Conservation (phyloP, 2,888 invertebrate species). For the Zaprionus obscuricornis region DNA sequence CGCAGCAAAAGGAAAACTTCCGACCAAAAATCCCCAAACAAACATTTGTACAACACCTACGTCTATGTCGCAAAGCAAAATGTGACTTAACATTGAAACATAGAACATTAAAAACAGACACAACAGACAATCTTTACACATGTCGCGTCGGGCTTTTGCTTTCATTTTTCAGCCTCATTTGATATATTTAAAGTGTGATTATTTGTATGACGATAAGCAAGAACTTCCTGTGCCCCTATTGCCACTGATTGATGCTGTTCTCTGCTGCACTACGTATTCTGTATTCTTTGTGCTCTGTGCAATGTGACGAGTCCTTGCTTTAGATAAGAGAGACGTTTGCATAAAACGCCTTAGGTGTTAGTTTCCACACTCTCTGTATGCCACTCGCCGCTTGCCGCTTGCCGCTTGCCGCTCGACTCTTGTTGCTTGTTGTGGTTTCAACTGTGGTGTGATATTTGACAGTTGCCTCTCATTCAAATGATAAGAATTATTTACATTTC, state of each 20-base stretch:
- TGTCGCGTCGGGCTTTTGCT: slow-evolving; percentile 50
- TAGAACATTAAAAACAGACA: slow-evolving; percentile 18
- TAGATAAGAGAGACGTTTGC: slow-evolving; percentile 60
- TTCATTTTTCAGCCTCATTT: slow-evolving; percentile 45
- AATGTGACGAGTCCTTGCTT: slow-evolving; percentile 27
- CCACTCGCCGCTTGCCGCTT: too few relatives aligned
- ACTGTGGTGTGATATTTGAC: slow-evolving; percentile 70
- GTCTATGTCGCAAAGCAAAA: slow-evolving; percentile 2
- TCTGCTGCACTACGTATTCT: too few relatives aligned
- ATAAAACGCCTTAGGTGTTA: slow-evolving; percentile 62
- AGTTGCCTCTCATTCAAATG: slow-evolving; percentile 58
- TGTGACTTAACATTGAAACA: too few relatives aligned
- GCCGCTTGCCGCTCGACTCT: too few relatives aligned
- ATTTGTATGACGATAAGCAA: slow-evolving; percentile 61
- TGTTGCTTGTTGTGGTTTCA: slow-evolving; percentile 48
- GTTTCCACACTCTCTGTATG: slow-evolving; percentile 51
- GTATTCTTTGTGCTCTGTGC: too few relatives aligned
- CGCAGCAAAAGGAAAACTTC: slow-evolving; percentile 54
- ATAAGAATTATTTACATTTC: slow-evolving; percentile 70
- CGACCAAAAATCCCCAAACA: slow-evolving; percentile 53
- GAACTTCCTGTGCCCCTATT: slow-evolving; percentile 46
- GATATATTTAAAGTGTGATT: slow-evolving; percentile 60
- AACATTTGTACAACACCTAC: slow-evolving; percentile 75
- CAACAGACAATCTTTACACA: slow-evolving; percentile 26
- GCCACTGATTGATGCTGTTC: slow-evolving; percentile 27